phyloP scores from a whole-genome alignment of 2,888 invertebrate species.

The Clistopyga incitator region DNA sequence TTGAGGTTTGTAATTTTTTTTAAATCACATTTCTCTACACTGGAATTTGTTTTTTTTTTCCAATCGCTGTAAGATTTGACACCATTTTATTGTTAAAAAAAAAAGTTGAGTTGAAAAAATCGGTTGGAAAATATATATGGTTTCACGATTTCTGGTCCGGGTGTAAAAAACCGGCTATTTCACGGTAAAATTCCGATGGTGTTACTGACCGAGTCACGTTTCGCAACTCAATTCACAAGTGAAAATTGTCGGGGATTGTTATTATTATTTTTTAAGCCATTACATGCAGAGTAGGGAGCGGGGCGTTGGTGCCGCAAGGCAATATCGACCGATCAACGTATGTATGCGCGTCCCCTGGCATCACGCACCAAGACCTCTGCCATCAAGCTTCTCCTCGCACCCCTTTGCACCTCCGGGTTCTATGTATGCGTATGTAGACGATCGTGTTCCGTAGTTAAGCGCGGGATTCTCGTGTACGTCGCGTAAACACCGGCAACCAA shows the following conservation, averaged over 20 bases:
- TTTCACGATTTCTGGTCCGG: no score
- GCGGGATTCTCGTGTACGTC: slow-evolving; percentile 36
- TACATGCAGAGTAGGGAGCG: slow-evolving; percentile 35
- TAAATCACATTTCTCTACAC: no score
- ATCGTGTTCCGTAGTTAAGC: slow-evolving; percentile 30
- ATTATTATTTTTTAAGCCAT: slow-evolving; percentile 11
- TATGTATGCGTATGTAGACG: slow-evolving; percentile 33
- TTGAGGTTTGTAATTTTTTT: slow-evolving; percentile 88
- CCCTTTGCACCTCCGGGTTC: not conserved
- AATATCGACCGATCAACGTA: slow-evolving; percentile 64
- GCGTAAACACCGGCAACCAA: slow-evolving; percentile 63
- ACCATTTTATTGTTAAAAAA: no score
- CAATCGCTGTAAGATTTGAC: no score
- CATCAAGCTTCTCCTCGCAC: slow-evolving; percentile 19
- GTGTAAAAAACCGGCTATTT: no score
- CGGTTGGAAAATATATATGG: no score
- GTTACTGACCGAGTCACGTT: not conserved
- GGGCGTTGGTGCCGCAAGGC: slow-evolving; percentile 38
- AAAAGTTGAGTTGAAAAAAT: no score
- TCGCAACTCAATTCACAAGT: not conserved
- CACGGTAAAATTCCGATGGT: not conserved
- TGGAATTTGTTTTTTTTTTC: no score
- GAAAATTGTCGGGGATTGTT: not conserved
- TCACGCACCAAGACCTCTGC: slow-evolving; percentile 44
- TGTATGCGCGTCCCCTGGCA: slow-evolving; percentile 38